These are phyloP conservation scores for Vombatus ursinus DNA, from an alignment of 2,113 vertebrate genomes.

Conservation along the genomic window DNA sequence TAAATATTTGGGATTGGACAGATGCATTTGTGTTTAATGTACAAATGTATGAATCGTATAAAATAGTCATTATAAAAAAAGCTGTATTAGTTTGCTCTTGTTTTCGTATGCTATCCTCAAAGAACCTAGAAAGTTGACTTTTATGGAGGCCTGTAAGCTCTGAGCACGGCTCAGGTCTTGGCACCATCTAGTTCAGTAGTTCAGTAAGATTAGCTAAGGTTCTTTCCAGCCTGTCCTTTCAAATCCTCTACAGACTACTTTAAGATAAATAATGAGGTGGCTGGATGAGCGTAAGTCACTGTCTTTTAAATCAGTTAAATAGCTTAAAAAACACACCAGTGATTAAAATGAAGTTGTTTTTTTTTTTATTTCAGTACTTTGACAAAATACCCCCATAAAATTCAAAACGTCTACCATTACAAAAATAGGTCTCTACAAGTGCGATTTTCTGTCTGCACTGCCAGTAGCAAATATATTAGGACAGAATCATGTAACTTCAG, in stretches of 20 bases:
- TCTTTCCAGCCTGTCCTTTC: not conserved
- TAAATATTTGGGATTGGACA: not conserved
- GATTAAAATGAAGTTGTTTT: constrained; percentile 90
- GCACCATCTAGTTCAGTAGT: not conserved
- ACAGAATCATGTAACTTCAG: constrained; percentile 89
- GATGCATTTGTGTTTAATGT: not conserved
- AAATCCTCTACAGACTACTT: not conserved
- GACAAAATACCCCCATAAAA: constrained; percentile 99
- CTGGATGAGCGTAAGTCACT: not conserved
- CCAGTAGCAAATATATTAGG: constrained; percentile 89
- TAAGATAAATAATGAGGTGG: not conserved
- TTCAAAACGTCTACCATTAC: constrained; percentile 97
- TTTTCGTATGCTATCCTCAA: not conserved
- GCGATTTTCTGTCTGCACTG: constrained; percentile 87
- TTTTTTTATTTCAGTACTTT: constrained; percentile 98
- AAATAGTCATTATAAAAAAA: not conserved
- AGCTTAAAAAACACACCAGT: constrained; percentile 3
- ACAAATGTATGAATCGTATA: not conserved
- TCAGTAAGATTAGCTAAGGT: not conserved
- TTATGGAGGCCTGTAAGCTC: too few relatives aligned
- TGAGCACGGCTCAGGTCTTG: not conserved
- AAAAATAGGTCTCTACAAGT: constrained; percentile 99
- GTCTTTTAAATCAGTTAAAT: not conserved
- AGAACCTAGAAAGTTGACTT: not conserved
- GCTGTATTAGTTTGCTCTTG: not conserved